phyloP scores from a whole-genome alignment of 2,888 invertebrate genomes.

The Lumbricus terrestris region DNA sequence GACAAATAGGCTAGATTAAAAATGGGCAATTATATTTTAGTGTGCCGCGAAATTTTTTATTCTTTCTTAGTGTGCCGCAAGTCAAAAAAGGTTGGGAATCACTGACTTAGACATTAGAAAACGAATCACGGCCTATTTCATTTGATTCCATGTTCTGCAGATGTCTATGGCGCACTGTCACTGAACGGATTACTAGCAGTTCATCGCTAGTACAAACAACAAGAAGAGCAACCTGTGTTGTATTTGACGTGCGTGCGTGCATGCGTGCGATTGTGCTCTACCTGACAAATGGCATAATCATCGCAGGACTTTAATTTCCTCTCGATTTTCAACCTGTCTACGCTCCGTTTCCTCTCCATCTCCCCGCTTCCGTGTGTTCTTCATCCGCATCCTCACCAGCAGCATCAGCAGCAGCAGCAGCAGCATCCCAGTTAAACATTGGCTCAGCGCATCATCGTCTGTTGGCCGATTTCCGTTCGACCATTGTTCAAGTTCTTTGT shows the following conservation, averaged over 20 bases:
- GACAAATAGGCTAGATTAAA: too few species aligned
- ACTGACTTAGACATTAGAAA: too few species aligned
- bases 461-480: not conserved
- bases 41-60: too few species aligned
- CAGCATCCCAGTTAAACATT: not conserved
- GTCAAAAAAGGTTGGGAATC: too few species aligned
- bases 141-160: not conserved
- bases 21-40: too few species aligned
- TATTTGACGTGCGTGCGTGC: not conserved
- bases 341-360: not conserved
- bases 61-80: too few species aligned
- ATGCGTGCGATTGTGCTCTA: not conserved
- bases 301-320: not conserved
- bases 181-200: too few species aligned
- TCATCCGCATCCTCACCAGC: not conserved
- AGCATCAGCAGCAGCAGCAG: too few species aligned
- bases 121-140: not conserved
- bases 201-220: not conserved
- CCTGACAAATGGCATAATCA: conserved; percentile 6
- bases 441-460: not conserved
- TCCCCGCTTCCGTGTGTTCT: not conserved
- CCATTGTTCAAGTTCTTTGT: conserved; percentile 12
- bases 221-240: not conserved
- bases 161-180: not conserved
- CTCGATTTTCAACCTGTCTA: not conserved